Evolutionary conservation across 2,797 vertebrate species (phyloP).

Genomic region (Zenarchopterus dispar): DNA sequence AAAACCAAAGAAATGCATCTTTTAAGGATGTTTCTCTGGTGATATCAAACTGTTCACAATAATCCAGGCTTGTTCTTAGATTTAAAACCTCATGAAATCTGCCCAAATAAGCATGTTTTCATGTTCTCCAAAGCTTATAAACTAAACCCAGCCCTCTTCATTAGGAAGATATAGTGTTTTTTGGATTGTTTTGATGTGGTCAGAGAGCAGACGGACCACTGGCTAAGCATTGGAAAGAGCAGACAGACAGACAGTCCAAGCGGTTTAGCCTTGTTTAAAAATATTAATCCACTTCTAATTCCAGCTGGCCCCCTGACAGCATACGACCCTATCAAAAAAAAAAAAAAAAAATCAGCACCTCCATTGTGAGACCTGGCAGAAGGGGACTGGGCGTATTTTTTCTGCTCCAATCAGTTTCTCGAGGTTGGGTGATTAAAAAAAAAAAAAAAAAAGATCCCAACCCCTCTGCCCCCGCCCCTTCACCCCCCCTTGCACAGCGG

Average conservation of each 20-base stretch:
- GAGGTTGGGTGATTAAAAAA: slow-evolving; percentile 78
- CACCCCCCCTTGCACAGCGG: slow-evolving; percentile 63
- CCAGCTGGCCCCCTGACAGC: slow-evolving; percentile 79
- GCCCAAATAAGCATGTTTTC: slow-evolving; percentile 67
- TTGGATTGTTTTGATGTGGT: slow-evolving; percentile 79
- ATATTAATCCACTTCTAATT: slow-evolving; percentile 87
- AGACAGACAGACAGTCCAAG: slow-evolving; percentile 82
- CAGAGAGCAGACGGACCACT: slow-evolving; percentile 75
- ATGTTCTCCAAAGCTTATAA: slow-evolving; percentile 52
- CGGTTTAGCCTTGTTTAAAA: slow-evolving; percentile 87
- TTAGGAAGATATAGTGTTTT: slow-evolving; percentile 71
- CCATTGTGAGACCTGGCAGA: slow-evolving; percentile 80
- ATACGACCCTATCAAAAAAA: slow-evolving; percentile 76
- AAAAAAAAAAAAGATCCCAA: slow-evolving; percentile 30
- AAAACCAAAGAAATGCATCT: slow-evolving; percentile 25
- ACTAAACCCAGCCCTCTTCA: slow-evolving; percentile 62
- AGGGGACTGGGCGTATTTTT: slow-evolving; percentile 77
- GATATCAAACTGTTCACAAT: slow-evolving; percentile 46
- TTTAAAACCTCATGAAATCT: slow-evolving; percentile 55
- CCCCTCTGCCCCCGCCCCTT: slow-evolving; percentile 31
- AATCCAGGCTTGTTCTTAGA: slow-evolving; percentile 61
- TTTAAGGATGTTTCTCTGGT: slow-evolving; percentile 38
- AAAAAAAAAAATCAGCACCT: slow-evolving; percentile 71
- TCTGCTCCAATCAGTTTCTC: slow-evolving; percentile 79
- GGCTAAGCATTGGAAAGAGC: slow-evolving; percentile 79